Evolutionary conservation across 2,888 invertebrate species (phyloP), one percentile per base, ranked within the genome.

Genomic region (Prenolepis imparis): DNA sequence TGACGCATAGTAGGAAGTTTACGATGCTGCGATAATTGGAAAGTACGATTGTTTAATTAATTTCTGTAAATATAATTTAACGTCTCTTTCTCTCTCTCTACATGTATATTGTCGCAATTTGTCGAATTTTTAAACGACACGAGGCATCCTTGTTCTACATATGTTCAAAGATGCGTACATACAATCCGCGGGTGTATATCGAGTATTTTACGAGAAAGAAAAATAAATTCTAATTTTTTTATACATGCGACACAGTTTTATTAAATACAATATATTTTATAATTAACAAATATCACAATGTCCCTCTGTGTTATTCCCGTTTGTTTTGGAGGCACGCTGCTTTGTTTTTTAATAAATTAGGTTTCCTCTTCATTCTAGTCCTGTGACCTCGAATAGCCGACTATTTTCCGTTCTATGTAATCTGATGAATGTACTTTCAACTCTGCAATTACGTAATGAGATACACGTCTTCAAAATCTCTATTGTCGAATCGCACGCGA

Each of bases 101-200:
- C 39, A n/a, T 84, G 87, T 87, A 87, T 81, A 89, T 84, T 88
- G 21, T 74, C 84, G 83, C 87, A 88, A 87, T 88, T 73, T 48
- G 66, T 41, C 63, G 28, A 68, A n/a, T 32, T 52, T 68, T 52
- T 48, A 21, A n/a, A 21, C 0, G 52, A 61, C 24, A 36, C 11
- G n/a, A 77, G 75, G 3, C 59, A 61, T 36, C 52, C 15, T 59
- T 77, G 81, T 78, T 77, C 61, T 75, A 5, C 24, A 39, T 9
- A 24, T 73, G 77, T 39, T 28, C 15, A 8, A 44, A 24, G 41
- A 28, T 64, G 64, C 44, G 28, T 44, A 24, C 48, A 73, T 52
- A 28, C 41, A 12, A 74, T 78, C 36, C 5, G 63, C 41, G 18
- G 5, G 21, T 55, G 12, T 75, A 12, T 78, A 57, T 66, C 32